A percentile compares a stretch with the other conserved stretches of the same genome.
Evolutionary conservation across 1,140 invertebrate genomes (phyloP).

Genomic region (Halictus rubicundus): DNA sequence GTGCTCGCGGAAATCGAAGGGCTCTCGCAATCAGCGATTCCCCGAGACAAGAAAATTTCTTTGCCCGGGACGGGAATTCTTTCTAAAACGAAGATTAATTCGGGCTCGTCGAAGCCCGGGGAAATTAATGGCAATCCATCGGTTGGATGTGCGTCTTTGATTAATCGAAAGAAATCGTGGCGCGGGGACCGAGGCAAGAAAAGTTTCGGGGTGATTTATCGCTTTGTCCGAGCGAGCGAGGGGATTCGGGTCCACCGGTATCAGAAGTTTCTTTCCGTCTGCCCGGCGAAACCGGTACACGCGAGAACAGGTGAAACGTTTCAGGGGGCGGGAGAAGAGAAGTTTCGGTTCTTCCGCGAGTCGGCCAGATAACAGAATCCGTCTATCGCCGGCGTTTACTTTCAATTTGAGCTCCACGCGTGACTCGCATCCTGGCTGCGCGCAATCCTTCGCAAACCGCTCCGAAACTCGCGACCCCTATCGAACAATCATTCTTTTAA

Average conservation of each 20-base stretch:
- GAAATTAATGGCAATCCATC: conserved; percentile 59
- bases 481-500: too few species aligned
- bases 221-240: conserved; percentile 26
- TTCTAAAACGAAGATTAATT: conserved; percentile 36
- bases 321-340: not conserved
- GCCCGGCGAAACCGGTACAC: not conserved
- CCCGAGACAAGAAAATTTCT: not conserved
- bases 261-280: conserved; percentile 40
- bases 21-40: too few species aligned
- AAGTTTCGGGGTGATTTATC: conserved; percentile 55
- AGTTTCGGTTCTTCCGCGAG: not conserved
- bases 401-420: not conserved
- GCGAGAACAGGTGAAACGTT: not conserved
- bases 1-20: too few species aligned
- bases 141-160: conserved; percentile 48
- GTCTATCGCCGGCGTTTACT: not conserved
- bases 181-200: conserved; percentile 21
- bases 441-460: not conserved
- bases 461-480: too few species aligned
- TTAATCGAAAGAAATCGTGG: conserved; percentile 57
- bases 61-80: not conserved
- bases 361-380: not conserved
- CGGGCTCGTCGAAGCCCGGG: conserved; percentile 7
- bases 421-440: not conserved
- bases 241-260: conserved; percentile 11